Base-by-base conservation (phyloP, 2,797 vertebrate species). In the Echeneis naucrates region DNA sequence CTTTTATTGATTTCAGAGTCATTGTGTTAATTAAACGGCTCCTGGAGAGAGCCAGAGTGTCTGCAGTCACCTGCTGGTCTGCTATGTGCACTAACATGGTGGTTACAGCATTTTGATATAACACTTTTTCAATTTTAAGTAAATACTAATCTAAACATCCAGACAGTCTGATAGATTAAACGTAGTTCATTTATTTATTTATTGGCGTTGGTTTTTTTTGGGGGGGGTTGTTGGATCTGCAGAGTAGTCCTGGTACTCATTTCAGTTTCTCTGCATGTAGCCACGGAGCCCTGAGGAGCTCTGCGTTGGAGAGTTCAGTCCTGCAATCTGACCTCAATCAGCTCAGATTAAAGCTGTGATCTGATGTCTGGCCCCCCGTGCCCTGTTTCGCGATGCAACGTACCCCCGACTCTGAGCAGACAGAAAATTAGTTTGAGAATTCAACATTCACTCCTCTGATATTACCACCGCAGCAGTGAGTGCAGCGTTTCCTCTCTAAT, bases 261-360 rank as follows among this genome's bases (percentile, higher is more conserved):
- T 82, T 77, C 14, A 59, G 35, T 86, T 87, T 80, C 77, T 78
- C 60, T 80, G 78, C 82, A 77, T 89, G 80, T 59, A 80, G 67
- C 71, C 47, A 14, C 69, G 62, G 63, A 71, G 65, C 69, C 81
- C 77, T 11, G 32, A 83, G 82, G 84, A 88, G 83, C 75, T 81
- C 58, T 69, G 81, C 48, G 24, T 65, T 54, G 58, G 47, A 82
- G 81, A 83, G 87, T 85, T 89, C 77, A 87, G 71, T 82, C 65
- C 81, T 76, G 81, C 68, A 68, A 82, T 81, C 87, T 90, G 91
- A 92, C 89, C 90, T 88, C 91, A 93, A 93, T 92, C 89, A 91
- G 72, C 78, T 86, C 72, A 83, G 88, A 92, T 91, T 89, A 91
- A 88, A 85, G 87, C 76, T 75, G 66, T 65, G 81, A 86, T 92